Conservation (phyloP, 2,888 invertebrate species). For the Helleia helle region DNA sequence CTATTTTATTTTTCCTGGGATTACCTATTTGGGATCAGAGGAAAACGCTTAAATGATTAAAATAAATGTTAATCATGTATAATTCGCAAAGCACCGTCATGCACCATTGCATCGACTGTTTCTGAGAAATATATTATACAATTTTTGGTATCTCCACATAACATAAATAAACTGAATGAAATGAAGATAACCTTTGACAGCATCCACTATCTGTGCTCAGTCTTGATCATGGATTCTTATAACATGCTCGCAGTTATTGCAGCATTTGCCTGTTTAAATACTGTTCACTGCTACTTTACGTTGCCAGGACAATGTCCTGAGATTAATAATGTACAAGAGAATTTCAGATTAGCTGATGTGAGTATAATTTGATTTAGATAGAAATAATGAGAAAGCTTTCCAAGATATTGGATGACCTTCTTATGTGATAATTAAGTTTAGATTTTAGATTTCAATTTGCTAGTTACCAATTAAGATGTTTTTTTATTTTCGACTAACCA, state of each 20-base stretch:
- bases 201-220: not conserved
- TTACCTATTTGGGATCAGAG: too few species aligned
- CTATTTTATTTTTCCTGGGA: too few species aligned
- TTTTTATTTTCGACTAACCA: too few species aligned
- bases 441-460: not conserved
- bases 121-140: not conserved
- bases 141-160: not conserved
- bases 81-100: not conserved
- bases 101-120: too few species aligned
- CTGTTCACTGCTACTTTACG: constrained; percentile 43
- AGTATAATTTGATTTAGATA: constrained; percentile 22
- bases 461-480: not conserved
- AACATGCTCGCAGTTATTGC: constrained; percentile 35
- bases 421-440: too few species aligned
- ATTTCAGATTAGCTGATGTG: constrained; percentile 48
- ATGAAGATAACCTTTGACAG: constrained; percentile 3
- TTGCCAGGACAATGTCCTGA: constrained; percentile 49
- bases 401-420: too few species aligned
- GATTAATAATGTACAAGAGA: constrained; percentile 36
- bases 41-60: too few species aligned
- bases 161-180: constrained; percentile 1
- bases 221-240: constrained; percentile 3
- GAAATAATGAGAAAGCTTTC: not conserved
- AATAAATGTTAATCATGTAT: not conserved
- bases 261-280: constrained; percentile 25